A percentile compares a stretch with the other conserved stretches of the same genome.
phyloP scores from a whole-genome alignment of 2,113 vertebrate species.

The Acanthochromis polyacanthus region DNA sequence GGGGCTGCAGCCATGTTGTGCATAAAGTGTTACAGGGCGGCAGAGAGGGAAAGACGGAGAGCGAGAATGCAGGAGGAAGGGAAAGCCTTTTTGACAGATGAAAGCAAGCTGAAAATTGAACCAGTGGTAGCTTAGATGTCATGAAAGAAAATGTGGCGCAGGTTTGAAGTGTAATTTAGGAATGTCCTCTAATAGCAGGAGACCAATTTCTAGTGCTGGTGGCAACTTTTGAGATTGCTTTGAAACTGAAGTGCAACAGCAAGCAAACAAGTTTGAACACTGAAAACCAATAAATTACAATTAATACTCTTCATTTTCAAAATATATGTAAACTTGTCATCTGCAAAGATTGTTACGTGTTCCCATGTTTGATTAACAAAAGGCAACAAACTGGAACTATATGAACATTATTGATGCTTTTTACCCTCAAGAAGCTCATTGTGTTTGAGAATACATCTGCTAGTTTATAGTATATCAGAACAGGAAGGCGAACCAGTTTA shows the following conservation, averaged over 20 bases:
- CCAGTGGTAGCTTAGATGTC: constrained; percentile 1
- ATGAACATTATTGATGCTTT: no score
- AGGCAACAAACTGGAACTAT: no score
- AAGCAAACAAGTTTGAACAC: no score
- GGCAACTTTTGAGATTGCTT: constrained; percentile 24
- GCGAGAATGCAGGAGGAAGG: constrained; percentile 3
- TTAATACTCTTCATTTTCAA: no score
- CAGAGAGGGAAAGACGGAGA: background rate
- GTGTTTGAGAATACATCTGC: no score
- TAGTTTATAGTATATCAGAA: no score
- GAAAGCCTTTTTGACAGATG: constrained; percentile 47
- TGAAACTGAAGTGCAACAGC: background rate
- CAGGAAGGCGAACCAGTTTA: no score
- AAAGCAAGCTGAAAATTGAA: constrained; percentile 49
- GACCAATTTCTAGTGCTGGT: background rate
- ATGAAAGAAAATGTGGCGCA: constrained; percentile 6
- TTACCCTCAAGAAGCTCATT: no score
- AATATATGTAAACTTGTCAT: no score
- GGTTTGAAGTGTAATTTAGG: constrained; percentile 19
- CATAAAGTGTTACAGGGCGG: constrained; percentile 21
- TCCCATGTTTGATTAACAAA: no score
- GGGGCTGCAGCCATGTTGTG: constrained; percentile 52
- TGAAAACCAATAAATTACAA: no score
- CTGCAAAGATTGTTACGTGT: no score
- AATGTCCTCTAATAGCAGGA: background rate